phyloP scores from a whole-genome alignment of 64 coral and sea anemone species.

The Actinia equina region DNA sequence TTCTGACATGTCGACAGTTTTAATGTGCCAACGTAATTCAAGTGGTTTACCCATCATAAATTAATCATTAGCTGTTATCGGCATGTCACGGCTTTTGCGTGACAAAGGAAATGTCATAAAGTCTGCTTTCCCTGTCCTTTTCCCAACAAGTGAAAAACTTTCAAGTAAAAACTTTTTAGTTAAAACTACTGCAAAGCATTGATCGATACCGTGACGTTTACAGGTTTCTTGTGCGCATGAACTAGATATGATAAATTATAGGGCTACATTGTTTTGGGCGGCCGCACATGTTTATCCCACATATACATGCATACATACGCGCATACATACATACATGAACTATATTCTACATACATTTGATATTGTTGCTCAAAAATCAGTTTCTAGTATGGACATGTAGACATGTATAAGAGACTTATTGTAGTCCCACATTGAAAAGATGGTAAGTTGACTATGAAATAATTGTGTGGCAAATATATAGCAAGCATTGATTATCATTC shows the following conservation, averaged over 20 bases:
- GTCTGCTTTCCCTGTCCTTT: neutral
- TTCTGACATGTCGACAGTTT: neutral
- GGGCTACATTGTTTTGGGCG: no score
- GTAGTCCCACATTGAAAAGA: neutral
- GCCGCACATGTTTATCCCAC: no score
- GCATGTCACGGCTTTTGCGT: slow-evolving; percentile 1
- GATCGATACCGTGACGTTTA: no score
- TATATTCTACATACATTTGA: no score
- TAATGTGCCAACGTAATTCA: slow-evolving; percentile 2
- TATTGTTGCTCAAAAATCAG: no score
- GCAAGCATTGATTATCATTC: slow-evolving; percentile 13
- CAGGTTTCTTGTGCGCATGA: neutral
- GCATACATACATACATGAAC: no score
- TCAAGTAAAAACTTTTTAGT: neutral
- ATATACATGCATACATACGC: no score
- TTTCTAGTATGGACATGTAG: no score
- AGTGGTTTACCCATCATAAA: slow-evolving; percentile 14
- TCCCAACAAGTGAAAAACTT: neutral
- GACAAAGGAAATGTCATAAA: neutral
- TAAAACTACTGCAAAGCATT: neutral
- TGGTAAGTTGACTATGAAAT: neutral
- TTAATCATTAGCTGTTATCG: neutral
- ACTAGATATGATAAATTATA: neutral
- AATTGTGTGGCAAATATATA: neutral
- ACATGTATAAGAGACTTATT: no score